Evolutionary conservation across 2,888 invertebrate species (phyloP).

Genomic region (Cotesia congregata): DNA sequence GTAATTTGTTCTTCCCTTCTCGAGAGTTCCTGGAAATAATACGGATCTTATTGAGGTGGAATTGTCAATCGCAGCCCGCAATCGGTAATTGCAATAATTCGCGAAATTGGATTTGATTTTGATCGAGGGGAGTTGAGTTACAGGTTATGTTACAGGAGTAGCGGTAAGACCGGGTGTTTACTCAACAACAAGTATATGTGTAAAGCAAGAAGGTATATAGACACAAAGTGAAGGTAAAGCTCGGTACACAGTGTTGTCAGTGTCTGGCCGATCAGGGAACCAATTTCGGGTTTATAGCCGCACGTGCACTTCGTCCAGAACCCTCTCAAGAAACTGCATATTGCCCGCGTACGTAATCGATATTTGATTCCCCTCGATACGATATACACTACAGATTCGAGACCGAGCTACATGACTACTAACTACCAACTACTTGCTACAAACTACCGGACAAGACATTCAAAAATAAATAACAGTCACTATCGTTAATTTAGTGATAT

Average conservation of each 20-base stretch:
- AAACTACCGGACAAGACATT: not conserved
- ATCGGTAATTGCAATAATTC: too few species aligned
- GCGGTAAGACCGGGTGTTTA: too few species aligned
- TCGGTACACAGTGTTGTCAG: not conserved
- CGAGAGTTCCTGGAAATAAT: too few species aligned
- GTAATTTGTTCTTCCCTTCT: too few species aligned
- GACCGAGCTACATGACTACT: not conserved
- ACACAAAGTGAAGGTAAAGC: not conserved
- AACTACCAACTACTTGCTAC: not conserved
- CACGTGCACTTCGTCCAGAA: constrained; percentile 31
- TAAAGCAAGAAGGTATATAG: not conserved
- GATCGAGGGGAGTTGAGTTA: too few species aligned
- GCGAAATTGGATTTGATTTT: too few species aligned
- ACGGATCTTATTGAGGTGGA: too few species aligned
- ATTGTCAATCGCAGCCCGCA: too few species aligned
- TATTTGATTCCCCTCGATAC: constrained; percentile 26
- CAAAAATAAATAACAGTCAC: too few species aligned
- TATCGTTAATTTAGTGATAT: too few species aligned
- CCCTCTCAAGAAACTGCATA: constrained; percentile 31
- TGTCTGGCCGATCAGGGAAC: constrained; percentile 23
- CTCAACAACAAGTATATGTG: not conserved
- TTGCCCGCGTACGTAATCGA: constrained; percentile 32
- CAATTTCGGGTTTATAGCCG: constrained; percentile 37
- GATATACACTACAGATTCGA: not conserved
- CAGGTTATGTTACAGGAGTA: too few species aligned